phyloP scores from a whole-genome alignment of 2,888 invertebrate genomes.

The Trilocha varians region DNA sequence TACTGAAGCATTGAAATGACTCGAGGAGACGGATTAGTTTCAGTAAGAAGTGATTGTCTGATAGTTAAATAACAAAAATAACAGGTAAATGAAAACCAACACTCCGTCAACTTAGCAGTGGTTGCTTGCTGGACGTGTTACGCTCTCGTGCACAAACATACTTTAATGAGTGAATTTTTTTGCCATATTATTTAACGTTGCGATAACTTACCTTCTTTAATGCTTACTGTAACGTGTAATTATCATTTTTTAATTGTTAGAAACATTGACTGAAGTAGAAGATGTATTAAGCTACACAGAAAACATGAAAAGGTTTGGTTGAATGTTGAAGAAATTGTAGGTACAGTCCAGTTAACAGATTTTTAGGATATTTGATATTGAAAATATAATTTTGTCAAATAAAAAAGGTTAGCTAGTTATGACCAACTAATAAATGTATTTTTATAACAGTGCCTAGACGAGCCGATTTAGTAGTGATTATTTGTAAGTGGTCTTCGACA shows the following conservation, averaged over 20 bases:
- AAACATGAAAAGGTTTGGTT: too few species aligned
- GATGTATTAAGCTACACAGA: neutral
- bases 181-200: constrained; percentile 50
- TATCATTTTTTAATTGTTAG: neutral
- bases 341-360: too few species aligned
- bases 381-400: too few species aligned
- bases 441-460: too few species aligned
- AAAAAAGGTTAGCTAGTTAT: too few species aligned
- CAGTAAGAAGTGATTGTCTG: constrained; percentile 6
- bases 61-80: constrained; percentile 19
- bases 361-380: too few species aligned
- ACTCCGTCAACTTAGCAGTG: constrained; percentile 25
- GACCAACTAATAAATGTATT: too few species aligned
- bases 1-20: too few species aligned
- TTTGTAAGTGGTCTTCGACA: too few species aligned
- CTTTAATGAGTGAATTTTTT: constrained; percentile 41
- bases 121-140: constrained; percentile 36
- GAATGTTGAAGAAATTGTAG: too few species aligned
- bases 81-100: constrained; percentile 26
- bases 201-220: constrained; percentile 22
- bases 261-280: neutral
- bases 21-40: too few species aligned
- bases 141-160: constrained; percentile 49
- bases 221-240: constrained; percentile 10
- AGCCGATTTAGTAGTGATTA: too few species aligned